Percentiles rank a stretch among this genome's conserved stretches.
Evolutionary conservation across 2,888 invertebrate genomes (phyloP).

Genomic region (Peribatodes rhomboidaria): DNA sequence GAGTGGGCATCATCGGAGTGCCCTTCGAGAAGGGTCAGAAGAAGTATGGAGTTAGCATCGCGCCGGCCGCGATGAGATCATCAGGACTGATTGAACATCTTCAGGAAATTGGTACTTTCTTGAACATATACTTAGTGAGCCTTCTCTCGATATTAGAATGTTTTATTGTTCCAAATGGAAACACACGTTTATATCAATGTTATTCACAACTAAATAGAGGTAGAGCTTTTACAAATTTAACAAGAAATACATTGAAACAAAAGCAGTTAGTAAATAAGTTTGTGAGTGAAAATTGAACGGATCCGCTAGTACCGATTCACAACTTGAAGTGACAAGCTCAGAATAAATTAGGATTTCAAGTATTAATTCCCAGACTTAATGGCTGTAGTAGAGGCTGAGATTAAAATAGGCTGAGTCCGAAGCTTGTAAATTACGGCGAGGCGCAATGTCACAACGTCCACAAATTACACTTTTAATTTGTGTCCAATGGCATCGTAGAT

Average conservation of each 20-base stretch:
- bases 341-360: slow-evolving; percentile 21
- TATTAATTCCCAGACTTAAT: slow-evolving; percentile 7
- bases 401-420: slow-evolving; percentile 21
- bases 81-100: slow-evolving; percentile 89
- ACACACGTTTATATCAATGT: neutral
- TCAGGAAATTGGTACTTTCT: slow-evolving; percentile 84
- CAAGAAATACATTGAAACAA: too few relatives aligned
- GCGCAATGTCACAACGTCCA: slow-evolving; percentile 2
- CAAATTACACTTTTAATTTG: slow-evolving; percentile 19
- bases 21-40: slow-evolving; percentile 93
- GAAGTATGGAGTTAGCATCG: slow-evolving; percentile 90
- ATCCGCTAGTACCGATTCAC: slow-evolving; percentile 43
- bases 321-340: slow-evolving; percentile 11
- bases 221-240: neutral
- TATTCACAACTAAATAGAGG: neutral
- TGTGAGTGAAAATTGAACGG: too few relatives aligned
- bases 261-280: too few relatives aligned
- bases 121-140: neutral
- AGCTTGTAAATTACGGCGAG: slow-evolving; percentile 8
- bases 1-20: slow-evolving; percentile 92
- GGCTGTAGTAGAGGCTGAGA: slow-evolving; percentile 16
- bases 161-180: too few relatives aligned
- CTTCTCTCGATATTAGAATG: too few relatives aligned
- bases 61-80: slow-evolving; percentile 89
- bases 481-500: slow-evolving; percentile 1